Evolutionary conservation across 2,797 vertebrate species (phyloP), one percentile per base, ranked within the genome.

Genomic region (Lycodopsis pacificus): DNA sequence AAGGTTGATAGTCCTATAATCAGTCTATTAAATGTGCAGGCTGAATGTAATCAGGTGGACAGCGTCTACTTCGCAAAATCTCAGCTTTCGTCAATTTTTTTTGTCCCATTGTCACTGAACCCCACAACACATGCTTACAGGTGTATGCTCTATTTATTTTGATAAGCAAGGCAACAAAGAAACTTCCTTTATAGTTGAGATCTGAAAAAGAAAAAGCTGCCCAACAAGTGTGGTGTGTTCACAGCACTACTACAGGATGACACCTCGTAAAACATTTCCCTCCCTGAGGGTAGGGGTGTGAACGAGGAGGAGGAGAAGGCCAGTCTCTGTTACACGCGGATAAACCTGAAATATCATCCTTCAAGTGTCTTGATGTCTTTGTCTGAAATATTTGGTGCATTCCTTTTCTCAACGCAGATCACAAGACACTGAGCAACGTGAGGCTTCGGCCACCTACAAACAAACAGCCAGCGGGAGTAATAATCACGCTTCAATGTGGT

Each of bases 391-490:
- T 65, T 64, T 40, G 57, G 15, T n/a, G 27, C 22, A 25, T 74
- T 74, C 34, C 48, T 78, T 70, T 53, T 58, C 54, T 64, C 7
- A n/a, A 59, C 65, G n/a, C 15, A 51, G 57, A 74, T 73, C 57
- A 82, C 42, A 77, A 22, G 19, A 82, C 69, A 51, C 61, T 40
- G n/a, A 1, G 48, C 72, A 53, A 80, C 61, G 46, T 69, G 61
- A 78, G 69, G 82, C 58, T 54, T 12, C 42, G 53, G 56, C 80
- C 80, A 85, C 84, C 86, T 74, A 85, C 71, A 65, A 73, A 82
- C 78, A 87, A 86, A 62, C 65, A 83, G 68, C 73, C 40, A 65
- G 67, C 9, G 13, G 67, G 65, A 70, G 79, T 71, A 70, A 76
- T 79, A 62, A 71, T 76, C 65, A 71, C 17, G 40, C 68, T 30